Evolutionary conservation across 2,888 invertebrate species (phyloP), one percentile per base, ranked within the genome.

Genomic region (Callimorpha dominula): DNA sequence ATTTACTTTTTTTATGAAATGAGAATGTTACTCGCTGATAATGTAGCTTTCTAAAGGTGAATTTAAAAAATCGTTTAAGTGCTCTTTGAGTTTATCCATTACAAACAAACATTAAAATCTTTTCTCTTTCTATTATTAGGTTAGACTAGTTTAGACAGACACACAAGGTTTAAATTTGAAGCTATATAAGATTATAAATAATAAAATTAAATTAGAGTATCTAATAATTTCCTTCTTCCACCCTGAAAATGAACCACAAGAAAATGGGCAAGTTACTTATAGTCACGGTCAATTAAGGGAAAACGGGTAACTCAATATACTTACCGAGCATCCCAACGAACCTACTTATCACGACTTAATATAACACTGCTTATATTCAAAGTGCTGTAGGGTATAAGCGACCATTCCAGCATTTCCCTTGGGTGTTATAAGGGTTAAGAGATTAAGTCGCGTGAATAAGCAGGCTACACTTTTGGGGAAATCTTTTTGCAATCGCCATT

Each of bases 381-480:
- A 73, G 50, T 73, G 69, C 65, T 68, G 43, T 31, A 54, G 68
- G 72, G 67, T 65, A 68, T 65, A 72, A 73, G 11, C 65, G 65
- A 69, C 68, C 57, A 65, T 54, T 49, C 49, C 60, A 50, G 57
- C 65, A 69, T 69, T 68, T 73, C 72, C 69, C 72, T 50, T 52
- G 68, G 69, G 72, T 60, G 65, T 60, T 73, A 42, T 73, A 69
- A 73, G 65, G 72, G 72, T 73, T 73, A 73, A 73, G 46, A 69
- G 72, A 73, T 73, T 73, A 73, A 65, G 69, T 69, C 69, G 20
- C 69, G 50, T 73, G 72, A 69, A 65, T 73, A 65, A 73, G 72
- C 72, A 73, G 42, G 60, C 20, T 31, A 57, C 57, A 64, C 50
- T 68, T 68, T 64, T 57, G 15, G 65, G 49, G 50, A 62, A 43